Percentiles rank a stretch among this genome's conserved stretches.
These are phyloP conservation scores for Drosophila koepferae DNA, from an alignment of 2,888 invertebrate species.

Conservation along the genomic window DNA sequence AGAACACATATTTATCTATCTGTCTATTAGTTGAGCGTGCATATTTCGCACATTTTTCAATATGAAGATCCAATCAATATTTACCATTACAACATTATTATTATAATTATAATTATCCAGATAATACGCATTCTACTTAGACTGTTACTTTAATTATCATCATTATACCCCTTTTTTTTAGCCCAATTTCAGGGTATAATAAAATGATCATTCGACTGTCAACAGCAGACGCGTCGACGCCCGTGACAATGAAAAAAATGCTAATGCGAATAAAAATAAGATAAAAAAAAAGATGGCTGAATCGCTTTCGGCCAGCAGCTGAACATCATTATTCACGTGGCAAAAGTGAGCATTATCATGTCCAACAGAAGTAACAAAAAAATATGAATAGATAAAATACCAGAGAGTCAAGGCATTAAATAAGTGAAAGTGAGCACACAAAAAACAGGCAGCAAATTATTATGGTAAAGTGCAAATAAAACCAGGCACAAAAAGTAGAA, in stretches of 20 bases:
- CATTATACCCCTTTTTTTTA: neutral
- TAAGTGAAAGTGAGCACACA: slow-evolving; percentile 16
- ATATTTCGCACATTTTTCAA: too few species aligned
- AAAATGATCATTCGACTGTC: slow-evolving; percentile 64
- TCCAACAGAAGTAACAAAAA: slow-evolving; percentile 25
- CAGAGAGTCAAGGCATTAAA: neutral
- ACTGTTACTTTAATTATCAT: neutral
- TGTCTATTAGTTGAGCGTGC: too few species aligned
- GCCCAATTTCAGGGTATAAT: neutral
- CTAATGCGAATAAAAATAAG: slow-evolving; percentile 24
- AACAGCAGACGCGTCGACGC: slow-evolving; percentile 50
- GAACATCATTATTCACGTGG: slow-evolving; percentile 72
- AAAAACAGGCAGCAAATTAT: slow-evolving; percentile 11
- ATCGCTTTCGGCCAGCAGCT: slow-evolving; percentile 55
- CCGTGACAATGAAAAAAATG: slow-evolving; percentile 63
- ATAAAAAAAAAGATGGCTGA: slow-evolving; percentile 25
- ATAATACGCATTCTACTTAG: neutral
- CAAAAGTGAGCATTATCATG: slow-evolving; percentile 66
- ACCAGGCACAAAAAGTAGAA: neutral
- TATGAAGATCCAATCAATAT: neutral
- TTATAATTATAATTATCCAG: neutral
- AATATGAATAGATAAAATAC: slow-evolving; percentile 18
- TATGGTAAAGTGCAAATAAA: slow-evolving; percentile 8
- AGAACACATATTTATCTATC: too few species aligned
- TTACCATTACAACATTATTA: neutral